Evolutionary conservation across 2,888 invertebrate genomes (phyloP), one percentile per base, ranked within the genome.

Genomic region (Pseudococcus jackbeardsleyi): DNA sequence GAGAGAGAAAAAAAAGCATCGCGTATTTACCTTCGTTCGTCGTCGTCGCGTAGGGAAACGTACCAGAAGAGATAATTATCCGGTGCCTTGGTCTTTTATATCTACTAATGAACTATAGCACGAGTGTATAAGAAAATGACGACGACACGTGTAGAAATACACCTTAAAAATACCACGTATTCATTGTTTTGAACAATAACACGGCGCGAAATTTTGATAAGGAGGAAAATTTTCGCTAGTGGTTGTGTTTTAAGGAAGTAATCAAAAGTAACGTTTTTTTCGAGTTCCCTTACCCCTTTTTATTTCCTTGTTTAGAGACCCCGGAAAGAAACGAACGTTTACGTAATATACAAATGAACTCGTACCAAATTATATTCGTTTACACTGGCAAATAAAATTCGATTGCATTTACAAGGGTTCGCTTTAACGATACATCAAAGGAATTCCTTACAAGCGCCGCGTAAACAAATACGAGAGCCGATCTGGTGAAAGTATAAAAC

Each of bases 301-400:
- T n/a, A n/a, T n/a, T 33, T 33, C 26, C 26, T 33, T 33, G 26
- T 33, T 33, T 3, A 33, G 26, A 33, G 26, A 33, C 26, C 26
- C 0, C 0, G 26, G 33, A 72, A 72, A 6, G 22, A 19, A 64
- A 22, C 17, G 5, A 72, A 72, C 68, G 68, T 72, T 72, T 72
- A 72, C 68, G 68, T 72, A 59, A 59, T 59, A 72, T 33, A 72
- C 68, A 72, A 72, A 72, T 72, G 68, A 72, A 72, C 68, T 72
- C 68, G 68, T 72, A 72, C 68, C 68, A 72, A 72, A 72, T 72
- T 72, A 72, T 72, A 72, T 72, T 72, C 68, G 68, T 72, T 72
- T 72, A 72, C 33, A 12, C 59, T 72, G 68, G 68, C 68, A 72
- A 72, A 72, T 72, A 72, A 72, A 72, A 72, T 72, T 72, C 68